Evolutionary conservation across 2,113 vertebrate genomes (phyloP), one percentile per base, ranked within the genome.

Genomic region (Tenebrosternarchus preto): DNA sequence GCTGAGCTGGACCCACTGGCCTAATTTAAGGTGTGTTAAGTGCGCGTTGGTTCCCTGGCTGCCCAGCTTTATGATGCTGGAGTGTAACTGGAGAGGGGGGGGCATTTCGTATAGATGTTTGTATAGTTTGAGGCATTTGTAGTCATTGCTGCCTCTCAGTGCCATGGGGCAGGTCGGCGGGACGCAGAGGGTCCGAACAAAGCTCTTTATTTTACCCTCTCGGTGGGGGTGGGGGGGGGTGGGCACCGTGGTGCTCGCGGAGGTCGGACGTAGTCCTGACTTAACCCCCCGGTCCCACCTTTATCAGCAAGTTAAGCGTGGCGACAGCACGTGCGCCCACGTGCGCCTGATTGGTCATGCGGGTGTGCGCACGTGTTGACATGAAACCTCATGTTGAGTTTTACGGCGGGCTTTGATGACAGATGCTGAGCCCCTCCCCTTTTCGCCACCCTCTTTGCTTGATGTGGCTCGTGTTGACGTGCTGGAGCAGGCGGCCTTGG

Each of bases 381-480:
- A 84, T 84, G 76, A 88, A 87, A 88, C 87, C 89, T 82, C 81
- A 90, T 88, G 87, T 89, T 87, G 77, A 86, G 77, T 80, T 91
- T 91, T 87, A 82, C 67, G 59, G 73, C 81, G 59, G 46, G 60
- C 82, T 43, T n/a, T 50, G 77, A 78, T 83, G 83, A 85, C 86
- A 89, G 84, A 90, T 83, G 80, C 87, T 87, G 89, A 90, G n/a
- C 82, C 85, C 86, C 80, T 84, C 90, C 85, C 86, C 88, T 88
- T 88, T 88, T 89, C 87, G 80, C 85, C 89, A 85, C 64, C 88
- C 77, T 88, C 89, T 92, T 93, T 88, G 76, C 88, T 88, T 86
- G 91, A 82, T 91, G 83, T 88, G 87, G 90, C 89, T 84, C 85
- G 80, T 91, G 86, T 91, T 94, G 87, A 91, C 88, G 85, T 81